These are phyloP conservation scores for Struthio camelus DNA, from an alignment of 2,113 vertebrate genomes.

Conservation along the genomic window DNA sequence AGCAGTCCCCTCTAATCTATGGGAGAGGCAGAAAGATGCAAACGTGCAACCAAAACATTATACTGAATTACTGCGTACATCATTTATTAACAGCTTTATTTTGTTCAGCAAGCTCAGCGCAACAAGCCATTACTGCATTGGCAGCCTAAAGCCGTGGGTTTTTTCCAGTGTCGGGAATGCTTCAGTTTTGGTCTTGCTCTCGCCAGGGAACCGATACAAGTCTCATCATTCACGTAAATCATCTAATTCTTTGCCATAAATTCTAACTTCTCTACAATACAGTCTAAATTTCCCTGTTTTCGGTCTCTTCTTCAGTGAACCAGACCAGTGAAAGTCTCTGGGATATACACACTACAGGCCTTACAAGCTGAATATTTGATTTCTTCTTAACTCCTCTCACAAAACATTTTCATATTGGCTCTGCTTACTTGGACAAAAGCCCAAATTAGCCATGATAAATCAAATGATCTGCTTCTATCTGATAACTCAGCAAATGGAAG, in stretches of 20 bases:
- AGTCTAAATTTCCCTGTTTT: neutral
- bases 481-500: neutral
- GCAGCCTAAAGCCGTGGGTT: neutral
- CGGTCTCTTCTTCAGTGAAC: neutral
- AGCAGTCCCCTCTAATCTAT: neutral
- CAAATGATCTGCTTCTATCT: neutral
- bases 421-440: neutral
- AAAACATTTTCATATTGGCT: neutral
- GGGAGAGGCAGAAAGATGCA: neutral
- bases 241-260: neutral
- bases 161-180: neutral
- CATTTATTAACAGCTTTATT: neutral
- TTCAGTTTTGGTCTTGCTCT: neutral
- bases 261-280: neutral
- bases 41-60: neutral
- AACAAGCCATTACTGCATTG: neutral
- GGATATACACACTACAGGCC: neutral
- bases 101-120: neutral
- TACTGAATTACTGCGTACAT: neutral
- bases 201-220: neutral
- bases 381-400: neutral
- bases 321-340: neutral
- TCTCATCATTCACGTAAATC: accelerated
- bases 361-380: neutral
- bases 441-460: neutral